Base-by-base conservation (phyloP, 2,113 vertebrate species). In the Felis chaus region DNA sequence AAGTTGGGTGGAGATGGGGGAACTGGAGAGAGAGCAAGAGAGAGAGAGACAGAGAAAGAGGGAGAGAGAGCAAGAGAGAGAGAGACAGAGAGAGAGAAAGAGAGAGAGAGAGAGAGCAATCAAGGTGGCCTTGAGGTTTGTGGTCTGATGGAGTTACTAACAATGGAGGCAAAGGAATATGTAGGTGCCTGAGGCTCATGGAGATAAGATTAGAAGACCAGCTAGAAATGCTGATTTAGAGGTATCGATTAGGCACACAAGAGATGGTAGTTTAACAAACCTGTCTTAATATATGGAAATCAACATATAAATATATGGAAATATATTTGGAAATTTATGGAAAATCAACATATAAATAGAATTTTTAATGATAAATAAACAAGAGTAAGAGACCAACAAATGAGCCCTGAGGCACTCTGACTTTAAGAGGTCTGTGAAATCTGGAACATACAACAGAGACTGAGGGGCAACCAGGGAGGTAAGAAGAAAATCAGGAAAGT, bases 271-370 rank as follows among this genome's bases (percentile, higher is more conserved):
- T 91, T 89, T 16, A 83, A 73, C 41, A 90, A 65, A 80, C 6
- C 21, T 90, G 4, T 80, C 39, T 94, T 88, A 61, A 88, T 87
- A 82, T 86, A 50, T 50, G 15, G 81, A 7, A 80, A 71, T 89
- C 63, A 89, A 74, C 9, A 74, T 23, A 80, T 74, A 88, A 63
- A 86, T 86, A 15, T 86, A 50, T 50, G 15, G 81, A 69, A 7
- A 80, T 9, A 45, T 45, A 45, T 45, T 9, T 45, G 45, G 45
- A 45, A 45, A 45, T 45, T 45, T 86, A 50, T 50, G 15, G 81
- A 69, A 7, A 80, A 71, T 79, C 63, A 89, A 74, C 9, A 74
- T 23, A 80, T 74, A 88, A 63, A 86, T 86, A 15, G 12, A 71
- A 86, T 41, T 61, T 90, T 81, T n/a, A 79, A 57, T 80, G 7